Percentiles rank a stretch among this genome's conserved stretches.
Conservation (phyloP, 2,797 vertebrate genomes). For the Falco biarmicus region DNA sequence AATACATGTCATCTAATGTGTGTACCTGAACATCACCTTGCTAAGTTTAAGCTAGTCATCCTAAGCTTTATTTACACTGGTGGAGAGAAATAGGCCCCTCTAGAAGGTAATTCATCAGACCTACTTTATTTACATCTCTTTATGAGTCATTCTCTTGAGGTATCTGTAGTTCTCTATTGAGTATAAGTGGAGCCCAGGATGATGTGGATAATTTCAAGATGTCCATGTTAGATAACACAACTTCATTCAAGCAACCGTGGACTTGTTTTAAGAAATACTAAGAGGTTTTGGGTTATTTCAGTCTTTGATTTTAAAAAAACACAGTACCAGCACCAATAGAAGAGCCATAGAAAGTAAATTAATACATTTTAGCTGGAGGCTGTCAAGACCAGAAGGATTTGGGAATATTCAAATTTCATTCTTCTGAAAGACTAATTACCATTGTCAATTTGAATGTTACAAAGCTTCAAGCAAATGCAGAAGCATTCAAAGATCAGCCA, state of each 20-base stretch:
- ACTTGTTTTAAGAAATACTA: not conserved
- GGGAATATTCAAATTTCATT: slow-evolving; percentile 52
- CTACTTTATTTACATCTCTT: not conserved
- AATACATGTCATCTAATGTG: not conserved
- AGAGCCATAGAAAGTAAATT: not conserved
- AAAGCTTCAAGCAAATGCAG: slow-evolving; percentile 28
- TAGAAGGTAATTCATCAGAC: not conserved
- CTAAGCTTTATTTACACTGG: not conserved
- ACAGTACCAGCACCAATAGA: not conserved
- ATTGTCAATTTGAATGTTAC: slow-evolving; percentile 64
- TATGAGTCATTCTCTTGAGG: not conserved
- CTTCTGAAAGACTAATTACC: slow-evolving; percentile 68
- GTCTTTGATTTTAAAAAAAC: not conserved
- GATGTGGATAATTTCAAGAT: not conserved
- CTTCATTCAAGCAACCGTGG: not conserved
- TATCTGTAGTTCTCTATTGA: not conserved
- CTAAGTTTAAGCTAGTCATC: not conserved
- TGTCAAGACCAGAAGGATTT: slow-evolving; percentile 49
- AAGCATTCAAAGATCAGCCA: slow-evolving; percentile 54
- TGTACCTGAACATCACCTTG: not conserved
- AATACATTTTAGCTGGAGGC: slow-evolving; percentile 17
- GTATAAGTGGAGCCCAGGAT: not conserved
- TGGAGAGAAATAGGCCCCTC: not conserved
- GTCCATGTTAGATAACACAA: not conserved
- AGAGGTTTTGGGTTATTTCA: not conserved